Percentiles rank a stretch among this genome's conserved stretches.
Conservation (phyloP, 2,888 invertebrate species). For the Chrysolina oricalcia region DNA sequence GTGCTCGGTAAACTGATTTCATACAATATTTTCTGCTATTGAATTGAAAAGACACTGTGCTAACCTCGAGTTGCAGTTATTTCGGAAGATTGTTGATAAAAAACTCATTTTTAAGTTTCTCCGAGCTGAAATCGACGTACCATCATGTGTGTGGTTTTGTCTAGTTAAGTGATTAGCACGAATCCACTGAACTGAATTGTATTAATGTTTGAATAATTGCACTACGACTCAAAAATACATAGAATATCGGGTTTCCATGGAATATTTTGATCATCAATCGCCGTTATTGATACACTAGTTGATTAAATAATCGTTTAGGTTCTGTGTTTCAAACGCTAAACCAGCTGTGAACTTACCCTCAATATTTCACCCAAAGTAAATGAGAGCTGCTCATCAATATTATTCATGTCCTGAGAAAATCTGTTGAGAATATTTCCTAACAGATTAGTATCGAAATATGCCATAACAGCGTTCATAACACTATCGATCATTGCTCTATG, state of each 20-base stretch:
- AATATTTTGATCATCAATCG: too few species aligned
- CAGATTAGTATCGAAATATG: constrained; percentile 67
- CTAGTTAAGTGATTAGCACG: too few species aligned
- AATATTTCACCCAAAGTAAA: constrained; percentile 54
- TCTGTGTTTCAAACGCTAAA: not conserved
- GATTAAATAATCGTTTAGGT: too few species aligned
- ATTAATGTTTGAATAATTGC: too few species aligned
- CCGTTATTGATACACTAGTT: too few species aligned
- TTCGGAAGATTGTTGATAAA: not conserved
- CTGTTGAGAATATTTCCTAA: constrained; percentile 72
- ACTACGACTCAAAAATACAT: too few species aligned
- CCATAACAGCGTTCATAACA: constrained; percentile 74
- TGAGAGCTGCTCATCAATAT: constrained; percentile 74
- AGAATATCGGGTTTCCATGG: too few species aligned
- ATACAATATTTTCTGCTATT: not conserved
- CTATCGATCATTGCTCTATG: constrained; percentile 77
- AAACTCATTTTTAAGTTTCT: not conserved
- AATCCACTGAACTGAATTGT: too few species aligned
- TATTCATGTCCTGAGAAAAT: constrained; percentile 82
- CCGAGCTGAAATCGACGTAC: too few species aligned
- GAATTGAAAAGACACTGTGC: not conserved
- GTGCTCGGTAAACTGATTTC: not conserved
- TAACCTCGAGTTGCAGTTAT: not conserved
- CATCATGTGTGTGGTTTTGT: too few species aligned
- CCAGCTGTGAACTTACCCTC: constrained; percentile 49